Percentiles rank a stretch among this genome's conserved stretches.
Evolutionary conservation across 2,113 vertebrate species (phyloP).

Genomic region (Perca fluviatilis): DNA sequence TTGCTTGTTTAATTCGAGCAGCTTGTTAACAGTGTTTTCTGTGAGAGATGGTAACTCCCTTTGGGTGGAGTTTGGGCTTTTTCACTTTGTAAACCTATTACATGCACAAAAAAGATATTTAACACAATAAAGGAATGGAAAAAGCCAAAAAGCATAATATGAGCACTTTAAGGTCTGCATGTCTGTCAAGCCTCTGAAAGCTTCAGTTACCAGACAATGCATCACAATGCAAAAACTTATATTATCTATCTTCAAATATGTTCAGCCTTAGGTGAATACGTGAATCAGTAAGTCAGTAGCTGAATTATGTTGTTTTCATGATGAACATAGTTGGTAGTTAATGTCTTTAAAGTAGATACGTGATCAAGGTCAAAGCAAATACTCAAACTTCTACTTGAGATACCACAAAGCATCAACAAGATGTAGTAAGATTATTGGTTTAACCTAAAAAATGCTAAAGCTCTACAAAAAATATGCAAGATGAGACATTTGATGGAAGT

Average conservation of each 20-base stretch:
- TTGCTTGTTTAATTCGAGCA: background rate
- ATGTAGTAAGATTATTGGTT: background rate
- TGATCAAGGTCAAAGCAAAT: constrained; percentile 2
- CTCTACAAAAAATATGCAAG: constrained; percentile 51
- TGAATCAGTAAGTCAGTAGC: background rate
- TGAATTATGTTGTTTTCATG: background rate
- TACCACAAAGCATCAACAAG: background rate
- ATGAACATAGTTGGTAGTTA: background rate
- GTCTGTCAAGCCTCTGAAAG: background rate
- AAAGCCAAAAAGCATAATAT: no score
- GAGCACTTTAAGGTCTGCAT: no score
- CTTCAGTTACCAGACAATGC: background rate
- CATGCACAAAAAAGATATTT: no score
- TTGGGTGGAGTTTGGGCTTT: no score
- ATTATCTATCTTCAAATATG: background rate
- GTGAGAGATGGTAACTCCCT: no score
- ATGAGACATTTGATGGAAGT: constrained; percentile 69
- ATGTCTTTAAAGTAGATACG: background rate
- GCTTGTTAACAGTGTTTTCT: no score
- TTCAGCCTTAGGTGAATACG: constrained; percentile 13
- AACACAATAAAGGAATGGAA: no score
- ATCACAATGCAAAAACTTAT: background rate
- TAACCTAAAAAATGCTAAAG: constrained; percentile 11
- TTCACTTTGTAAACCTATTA: no score
- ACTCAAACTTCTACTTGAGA: background rate